Percentiles rank a stretch among this genome's conserved stretches.
Evolutionary conservation across 2,797 vertebrate genomes (phyloP).

Genomic region (Takifugu ocellatus): DNA sequence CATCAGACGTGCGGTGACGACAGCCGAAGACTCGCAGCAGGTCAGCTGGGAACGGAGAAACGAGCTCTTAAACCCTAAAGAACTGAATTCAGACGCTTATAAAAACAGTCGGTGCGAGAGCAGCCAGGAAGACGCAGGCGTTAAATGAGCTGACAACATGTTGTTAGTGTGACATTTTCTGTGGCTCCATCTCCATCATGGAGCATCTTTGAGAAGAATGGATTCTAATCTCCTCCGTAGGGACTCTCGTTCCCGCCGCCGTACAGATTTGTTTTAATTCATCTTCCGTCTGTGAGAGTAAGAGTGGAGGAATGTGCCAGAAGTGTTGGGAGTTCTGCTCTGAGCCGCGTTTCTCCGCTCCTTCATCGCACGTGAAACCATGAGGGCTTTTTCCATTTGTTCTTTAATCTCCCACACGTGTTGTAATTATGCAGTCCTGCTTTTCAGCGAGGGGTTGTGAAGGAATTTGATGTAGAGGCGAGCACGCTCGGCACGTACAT

Average conservation of each 20-base stretch:
- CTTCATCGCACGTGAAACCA: slow-evolving; percentile 5
- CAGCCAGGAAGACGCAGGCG: too few species aligned
- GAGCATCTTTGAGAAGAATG: not conserved
- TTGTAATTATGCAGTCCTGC: slow-evolving; percentile 26
- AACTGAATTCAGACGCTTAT: too few species aligned
- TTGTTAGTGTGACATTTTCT: too few species aligned
- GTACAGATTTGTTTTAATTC: not conserved
- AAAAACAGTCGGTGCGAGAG: too few species aligned
- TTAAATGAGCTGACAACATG: too few species aligned
- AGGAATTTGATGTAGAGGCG: not conserved
- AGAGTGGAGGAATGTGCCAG: not conserved
- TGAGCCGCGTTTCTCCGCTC: slow-evolving; percentile 2
- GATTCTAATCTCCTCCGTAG: not conserved
- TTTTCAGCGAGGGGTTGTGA: slow-evolving; percentile 2
- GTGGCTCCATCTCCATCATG: not conserved
- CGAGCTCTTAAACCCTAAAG: too few species aligned
- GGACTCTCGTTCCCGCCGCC: too few species aligned
- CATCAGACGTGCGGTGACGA: too few species aligned
- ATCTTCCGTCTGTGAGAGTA: not conserved
- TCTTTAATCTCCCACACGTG: slow-evolving; percentile 1
- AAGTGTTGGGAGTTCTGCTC: not conserved
- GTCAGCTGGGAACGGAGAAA: too few species aligned
- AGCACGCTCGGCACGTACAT: not conserved
- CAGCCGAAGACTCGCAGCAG: too few species aligned
- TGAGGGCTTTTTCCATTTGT: slow-evolving; percentile 6